Evolutionary conservation across 2,113 vertebrate species (phyloP), one percentile per base, ranked within the genome.

Genomic region (Mesoclemmys tuberculata): DNA sequence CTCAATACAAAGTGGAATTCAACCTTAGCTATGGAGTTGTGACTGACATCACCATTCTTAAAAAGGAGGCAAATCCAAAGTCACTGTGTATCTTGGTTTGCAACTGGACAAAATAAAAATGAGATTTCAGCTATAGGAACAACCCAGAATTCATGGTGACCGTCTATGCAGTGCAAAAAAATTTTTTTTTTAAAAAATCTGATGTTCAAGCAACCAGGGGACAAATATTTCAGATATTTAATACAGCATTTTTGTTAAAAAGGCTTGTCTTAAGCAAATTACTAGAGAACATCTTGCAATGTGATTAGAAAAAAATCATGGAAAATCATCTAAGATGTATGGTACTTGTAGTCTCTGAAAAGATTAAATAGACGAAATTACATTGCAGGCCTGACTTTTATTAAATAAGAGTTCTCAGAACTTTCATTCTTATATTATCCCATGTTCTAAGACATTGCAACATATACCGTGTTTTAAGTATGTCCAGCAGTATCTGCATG

Each of bases 51-150:
- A 27, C 24, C 55, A 55, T 24, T 55, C 54, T 55, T 55, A 56
- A 56, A 56, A 56, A 56, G 52, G 24, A 56, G 24, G 24, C 55
- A 85, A 74, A 89, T 75, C 41, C 54, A 10, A 75, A 82, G 48
- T 46, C 51, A 7, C 12, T 18, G 74, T 29, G 52, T 27, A 79
- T 58, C 21, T 87, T 51, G 46, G 94, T 87, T 46, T 71, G 74
- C 85, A 95, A n/a, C 31, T 6, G 51, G 74, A 8, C 87, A 26
- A 61, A 12, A 5, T 0, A 86, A 41, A 52, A 27, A 56, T 56
- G 22, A 2, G 11, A 89, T 68, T 22, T 27, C 1, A 0, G 8
- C 13, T 26, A 56, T 1, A 1, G 55, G 55, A 10, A 4, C 56
- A 31, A 49, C 52, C 54, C 86, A 89, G 46, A 89, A 49, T 19